A percentile compares a stretch with the other conserved stretches of the same genome.
Evolutionary conservation across 2,113 vertebrate species (phyloP).

Genomic region (Hyla sarda): DNA sequence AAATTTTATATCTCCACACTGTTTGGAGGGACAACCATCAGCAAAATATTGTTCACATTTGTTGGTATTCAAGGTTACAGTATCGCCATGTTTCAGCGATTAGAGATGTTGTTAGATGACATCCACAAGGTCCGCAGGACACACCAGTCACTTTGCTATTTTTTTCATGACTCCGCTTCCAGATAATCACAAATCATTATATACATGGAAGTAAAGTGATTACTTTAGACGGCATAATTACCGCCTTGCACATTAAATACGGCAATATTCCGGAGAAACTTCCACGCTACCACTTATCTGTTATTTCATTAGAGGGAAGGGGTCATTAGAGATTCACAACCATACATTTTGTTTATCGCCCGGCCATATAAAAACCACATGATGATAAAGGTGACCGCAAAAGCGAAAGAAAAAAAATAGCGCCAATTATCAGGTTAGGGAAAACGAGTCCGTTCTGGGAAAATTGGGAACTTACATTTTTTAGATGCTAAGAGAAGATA

Average conservation of each 20-base stretch:
- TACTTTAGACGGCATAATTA: conserved; percentile 55
- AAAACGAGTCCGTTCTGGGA: conserved; percentile 7
- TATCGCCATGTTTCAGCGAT: background rate
- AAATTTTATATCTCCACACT: too few species aligned
- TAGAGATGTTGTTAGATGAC: conserved; percentile 36
- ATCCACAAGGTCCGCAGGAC: conserved; percentile 2
- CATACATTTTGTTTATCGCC: conserved; percentile 48
- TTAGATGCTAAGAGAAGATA: background rate
- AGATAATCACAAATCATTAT: conserved; percentile 52
- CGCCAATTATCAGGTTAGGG: conserved; percentile 12
- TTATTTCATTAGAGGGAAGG: conserved; percentile 51
- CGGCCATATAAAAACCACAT: conserved; percentile 15
- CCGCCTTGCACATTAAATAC: conserved; percentile 39
- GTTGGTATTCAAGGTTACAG: background rate
- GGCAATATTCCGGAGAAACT: conserved; percentile 22
- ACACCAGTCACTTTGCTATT: conserved; percentile 24
- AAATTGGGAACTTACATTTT: background rate
- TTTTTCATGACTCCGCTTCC: conserved; percentile 28
- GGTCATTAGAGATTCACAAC: conserved; percentile 30
- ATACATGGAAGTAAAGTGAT: conserved; percentile 46
- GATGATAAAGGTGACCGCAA: conserved; percentile 40
- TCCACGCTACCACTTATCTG: conserved; percentile 34
- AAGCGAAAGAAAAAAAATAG: conserved; percentile 33
- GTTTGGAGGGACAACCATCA: too few species aligned
- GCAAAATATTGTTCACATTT: background rate